These are phyloP conservation scores for Amaurobius ferox DNA, from an alignment of 2,888 invertebrate genomes.

Conservation along the genomic window DNA sequence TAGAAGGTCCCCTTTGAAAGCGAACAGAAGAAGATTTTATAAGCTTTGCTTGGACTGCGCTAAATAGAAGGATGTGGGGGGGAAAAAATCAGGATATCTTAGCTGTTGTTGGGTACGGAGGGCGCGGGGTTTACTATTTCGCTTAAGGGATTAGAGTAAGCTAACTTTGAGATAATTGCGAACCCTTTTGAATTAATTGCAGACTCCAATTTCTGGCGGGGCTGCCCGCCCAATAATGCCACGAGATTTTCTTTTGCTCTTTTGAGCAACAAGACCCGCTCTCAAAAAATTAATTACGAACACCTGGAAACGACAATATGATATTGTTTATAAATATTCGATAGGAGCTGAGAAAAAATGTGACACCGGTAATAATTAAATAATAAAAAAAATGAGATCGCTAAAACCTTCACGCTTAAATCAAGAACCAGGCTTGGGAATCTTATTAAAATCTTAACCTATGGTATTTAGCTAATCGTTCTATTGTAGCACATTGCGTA, in stretches of 20 bases:
- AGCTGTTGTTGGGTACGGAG: constrained; percentile 59
- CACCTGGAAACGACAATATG: constrained; percentile 59
- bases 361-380: constrained; percentile 55
- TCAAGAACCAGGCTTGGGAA: constrained; percentile 44
- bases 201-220: constrained; percentile 62
- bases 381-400: constrained; percentile 31
- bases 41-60: constrained; percentile 55
- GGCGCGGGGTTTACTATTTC: constrained; percentile 69
- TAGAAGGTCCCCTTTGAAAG: constrained; percentile 57
- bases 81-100: constrained; percentile 54
- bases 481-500: constrained; percentile 31
- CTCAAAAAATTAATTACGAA: constrained; percentile 69
- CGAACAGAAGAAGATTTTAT: constrained; percentile 68
- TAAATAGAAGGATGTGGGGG: constrained; percentile 51
- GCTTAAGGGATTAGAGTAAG: constrained; percentile 68
- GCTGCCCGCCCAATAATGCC: constrained; percentile 61
- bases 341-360: constrained; percentile 25
- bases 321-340: constrained; percentile 66
- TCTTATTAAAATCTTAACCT: constrained; percentile 57
- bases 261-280: constrained; percentile 43
- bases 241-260: constrained; percentile 50
- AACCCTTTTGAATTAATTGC: constrained; percentile 71
- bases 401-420: constrained; percentile 36
- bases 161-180: constrained; percentile 71
- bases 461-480: constrained; percentile 17